Percentiles rank a stretch among this genome's conserved stretches.
Evolutionary conservation across 2,113 vertebrate genomes (phyloP).

Genomic region (rat (Rattus norvegicus)): GRCr8 NC_086027.1:77844501-77845000

Average conservation of each 20-base stretch:
- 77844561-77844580: background rate
- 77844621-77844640: background rate
- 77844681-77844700: no score
- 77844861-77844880: background rate
- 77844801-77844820: background rate
- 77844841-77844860: background rate
- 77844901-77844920: background rate
- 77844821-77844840: background rate
- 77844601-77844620: background rate
- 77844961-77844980: background rate
- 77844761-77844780: background rate
- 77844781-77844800: background rate
- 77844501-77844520: background rate
- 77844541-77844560: background rate
- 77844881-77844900: background rate
- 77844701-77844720: no score
- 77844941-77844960: background rate
- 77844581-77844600: background rate
- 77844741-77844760: background rate
- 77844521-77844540: background rate
- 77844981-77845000: background rate
- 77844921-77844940: background rate
- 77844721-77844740: fast-evolving
- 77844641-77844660: background rate
- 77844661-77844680: background rate